These are phyloP conservation scores for Clavelina lepadiformis DNA, from an alignment of 23 tunicate genomes.

Conservation along the genomic window DNA sequence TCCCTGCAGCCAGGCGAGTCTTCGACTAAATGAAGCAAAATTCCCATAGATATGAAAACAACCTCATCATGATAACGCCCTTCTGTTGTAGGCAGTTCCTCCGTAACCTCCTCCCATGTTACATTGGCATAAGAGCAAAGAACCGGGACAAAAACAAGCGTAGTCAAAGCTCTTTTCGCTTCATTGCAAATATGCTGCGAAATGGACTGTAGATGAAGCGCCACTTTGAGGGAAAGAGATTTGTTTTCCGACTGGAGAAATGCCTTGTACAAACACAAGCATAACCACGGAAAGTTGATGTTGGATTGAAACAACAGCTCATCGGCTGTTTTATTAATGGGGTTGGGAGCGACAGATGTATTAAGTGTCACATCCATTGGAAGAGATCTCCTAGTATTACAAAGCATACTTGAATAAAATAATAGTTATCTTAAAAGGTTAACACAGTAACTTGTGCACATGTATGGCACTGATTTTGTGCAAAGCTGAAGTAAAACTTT, in stretches of 20 bases:
- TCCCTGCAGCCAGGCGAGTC: slow-evolving; percentile 12
- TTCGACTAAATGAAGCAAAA: slow-evolving; percentile 31
- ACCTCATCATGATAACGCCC: slow-evolving; percentile 9
- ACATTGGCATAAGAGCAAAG: slow-evolving; percentile 22
- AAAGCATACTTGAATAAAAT: too few relatives aligned
- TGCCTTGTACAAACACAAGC: slow-evolving; percentile 38
- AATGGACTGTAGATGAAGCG: slow-evolving; percentile 35
- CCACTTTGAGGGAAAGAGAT: slow-evolving; percentile 31
- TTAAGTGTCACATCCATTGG: slow-evolving; percentile 24
- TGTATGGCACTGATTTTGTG: too few relatives aligned
- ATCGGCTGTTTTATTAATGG: slow-evolving; percentile 10
- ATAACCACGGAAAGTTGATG: slow-evolving; percentile 46
- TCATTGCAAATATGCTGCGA: slow-evolving; percentile 24
- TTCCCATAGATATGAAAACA: slow-evolving; percentile 17
- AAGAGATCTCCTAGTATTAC: too few relatives aligned
- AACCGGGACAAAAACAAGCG: slow-evolving; percentile 36
- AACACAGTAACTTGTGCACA: too few relatives aligned
- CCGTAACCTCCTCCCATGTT: slow-evolving; percentile 10
- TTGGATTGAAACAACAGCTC: slow-evolving; percentile 15
- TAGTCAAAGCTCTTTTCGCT: slow-evolving; percentile 29
- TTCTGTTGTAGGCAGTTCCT: neutral
- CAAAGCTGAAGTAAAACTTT: too few relatives aligned
- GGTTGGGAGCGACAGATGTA: neutral
- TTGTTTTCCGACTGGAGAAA: slow-evolving; percentile 13
- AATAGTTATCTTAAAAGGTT: too few relatives aligned